Evolutionary conservation across 2,113 vertebrate species (phyloP), one percentile per base, ranked within the genome.

Genomic region (Calonectris borealis): DNA sequence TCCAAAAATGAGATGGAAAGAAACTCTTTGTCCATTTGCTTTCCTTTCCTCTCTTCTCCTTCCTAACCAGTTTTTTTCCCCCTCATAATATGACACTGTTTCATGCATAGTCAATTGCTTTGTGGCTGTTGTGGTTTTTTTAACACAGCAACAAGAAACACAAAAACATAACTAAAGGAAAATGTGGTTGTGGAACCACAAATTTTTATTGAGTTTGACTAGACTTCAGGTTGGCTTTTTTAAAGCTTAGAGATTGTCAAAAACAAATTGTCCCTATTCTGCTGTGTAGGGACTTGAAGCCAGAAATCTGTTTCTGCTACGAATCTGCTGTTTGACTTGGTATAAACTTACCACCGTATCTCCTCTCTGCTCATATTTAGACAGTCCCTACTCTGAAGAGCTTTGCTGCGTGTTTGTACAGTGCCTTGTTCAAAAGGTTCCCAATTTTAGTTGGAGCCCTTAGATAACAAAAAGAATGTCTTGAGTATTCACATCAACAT

Each of bases 81-180:
- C 25, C 29, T 26, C 18, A 21, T 48, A 48, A 16, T 10, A 2
- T 4, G 49, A 38, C 58, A 7, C 57, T n/a, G 7, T 9, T 73
- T 31, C 36, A 18, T 70, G 57, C 17, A 11, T 6, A n/a, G 32
- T 7, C 42, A 57, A 40, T 68, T 86, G 62, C 89, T 94, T 55
- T 60, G 87, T 91, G 95, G 84, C 62, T 82, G 0, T 42, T 69
- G 84, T 91, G 96, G 68, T 11, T 83, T 84, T 80, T 64, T 64
- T 60, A 32, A 16, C 73, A 29, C 66, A 69, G 92, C 93, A 94
- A 90, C 94, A 72, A 68, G 81, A 49, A 82, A 69, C 52, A 71
- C 17, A 57, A 48, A 82, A 93, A 79, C 70, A 90, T 16, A 85
- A 97, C 93, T 72, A 92, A 88, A 93, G 79, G 93, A 18, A 48